A percentile compares a stretch with the other conserved stretches of the same genome.
These are phyloP conservation scores for Ormyrus nitidulus DNA, from an alignment of 2,888 invertebrate genomes.

Conservation along the genomic window DNA sequence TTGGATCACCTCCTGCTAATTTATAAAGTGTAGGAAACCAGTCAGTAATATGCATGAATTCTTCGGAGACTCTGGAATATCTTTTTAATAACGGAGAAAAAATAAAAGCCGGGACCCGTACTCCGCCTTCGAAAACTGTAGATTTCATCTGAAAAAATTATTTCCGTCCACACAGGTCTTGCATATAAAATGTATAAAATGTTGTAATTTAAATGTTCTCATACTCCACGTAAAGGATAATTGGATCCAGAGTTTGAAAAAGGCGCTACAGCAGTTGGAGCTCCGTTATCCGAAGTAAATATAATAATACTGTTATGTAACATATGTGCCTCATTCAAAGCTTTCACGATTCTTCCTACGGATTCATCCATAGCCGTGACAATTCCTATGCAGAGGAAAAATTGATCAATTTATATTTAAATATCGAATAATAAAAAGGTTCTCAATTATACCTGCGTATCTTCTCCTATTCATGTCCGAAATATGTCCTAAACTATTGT, in stretches of 20 bases:
- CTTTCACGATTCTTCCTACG: conserved; percentile 77
- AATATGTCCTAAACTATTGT: conserved; percentile 83
- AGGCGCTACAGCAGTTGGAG: conserved; percentile 76
- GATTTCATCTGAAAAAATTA: conserved; percentile 63
- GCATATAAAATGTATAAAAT: neutral
- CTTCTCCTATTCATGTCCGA: conserved; percentile 82
- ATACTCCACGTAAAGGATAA: conserved; percentile 79
- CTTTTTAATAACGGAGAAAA: conserved; percentile 82
- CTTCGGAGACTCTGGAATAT: conserved; percentile 78
- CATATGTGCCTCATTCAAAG: conserved; percentile 76
- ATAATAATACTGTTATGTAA: conserved; percentile 79
- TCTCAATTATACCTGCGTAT: conserved; percentile 80
- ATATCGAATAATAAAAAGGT: conserved; percentile 24
- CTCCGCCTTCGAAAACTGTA: conserved; percentile 90
- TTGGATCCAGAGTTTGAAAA: conserved; percentile 78
- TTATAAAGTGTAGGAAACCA: conserved; percentile 86
- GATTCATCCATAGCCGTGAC: conserved; percentile 80
- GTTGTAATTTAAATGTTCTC: conserved; percentile 22
- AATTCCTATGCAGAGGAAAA: conserved; percentile 75
- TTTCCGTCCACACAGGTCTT: neutral
- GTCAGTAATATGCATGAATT: conserved; percentile 88
- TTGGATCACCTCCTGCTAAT: conserved; percentile 69
- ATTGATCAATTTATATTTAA: neutral
- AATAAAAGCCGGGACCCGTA: conserved; percentile 85
- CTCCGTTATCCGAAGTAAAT: conserved; percentile 81